Conservation (phyloP, 2,888 invertebrate genomes). For the Psococerastis gibbosa region DNA sequence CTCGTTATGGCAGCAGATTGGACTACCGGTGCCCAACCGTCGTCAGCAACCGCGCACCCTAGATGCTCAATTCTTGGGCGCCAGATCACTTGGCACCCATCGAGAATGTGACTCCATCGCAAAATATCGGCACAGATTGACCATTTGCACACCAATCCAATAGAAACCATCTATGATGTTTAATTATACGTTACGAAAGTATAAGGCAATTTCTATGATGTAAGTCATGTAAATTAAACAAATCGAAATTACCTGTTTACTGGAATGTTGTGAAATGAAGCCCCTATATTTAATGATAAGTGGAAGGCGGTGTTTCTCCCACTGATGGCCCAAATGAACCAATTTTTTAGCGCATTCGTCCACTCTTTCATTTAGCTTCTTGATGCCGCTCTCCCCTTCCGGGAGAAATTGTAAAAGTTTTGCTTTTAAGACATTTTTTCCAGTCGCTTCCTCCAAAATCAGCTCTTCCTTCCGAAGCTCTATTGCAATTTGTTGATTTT, state of each 20-base stretch:
- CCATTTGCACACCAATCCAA: too few relatives aligned
- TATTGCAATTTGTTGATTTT: constrained; percentile 17
- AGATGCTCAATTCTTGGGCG: too few relatives aligned
- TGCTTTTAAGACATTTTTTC: constrained; percentile 28
- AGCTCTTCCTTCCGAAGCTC: constrained; percentile 26
- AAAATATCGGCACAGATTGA: too few relatives aligned
- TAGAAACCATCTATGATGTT: too few relatives aligned
- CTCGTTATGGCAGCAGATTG: too few relatives aligned
- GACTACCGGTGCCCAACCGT: too few relatives aligned
- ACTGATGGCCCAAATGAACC: constrained; percentile 43
- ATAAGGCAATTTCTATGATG: too few relatives aligned
- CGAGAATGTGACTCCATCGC: too few relatives aligned
- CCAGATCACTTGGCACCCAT: too few relatives aligned
- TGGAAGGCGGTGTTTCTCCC: constrained; percentile 51
- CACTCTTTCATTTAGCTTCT: constrained; percentile 36
- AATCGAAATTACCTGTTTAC: constrained; percentile 14
- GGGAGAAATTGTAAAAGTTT: constrained; percentile 43
- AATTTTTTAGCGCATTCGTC: constrained; percentile 41
- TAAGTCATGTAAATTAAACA: too few relatives aligned
- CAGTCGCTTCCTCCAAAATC: constrained; percentile 20
- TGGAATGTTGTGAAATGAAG: constrained; percentile 25
- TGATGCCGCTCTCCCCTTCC: constrained; percentile 38
- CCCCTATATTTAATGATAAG: constrained; percentile 38
- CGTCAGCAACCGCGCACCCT: too few relatives aligned
- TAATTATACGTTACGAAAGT: too few relatives aligned